Conservation (phyloP, 2,113 vertebrate genomes). For the Notarius lentiginosus region DNA sequence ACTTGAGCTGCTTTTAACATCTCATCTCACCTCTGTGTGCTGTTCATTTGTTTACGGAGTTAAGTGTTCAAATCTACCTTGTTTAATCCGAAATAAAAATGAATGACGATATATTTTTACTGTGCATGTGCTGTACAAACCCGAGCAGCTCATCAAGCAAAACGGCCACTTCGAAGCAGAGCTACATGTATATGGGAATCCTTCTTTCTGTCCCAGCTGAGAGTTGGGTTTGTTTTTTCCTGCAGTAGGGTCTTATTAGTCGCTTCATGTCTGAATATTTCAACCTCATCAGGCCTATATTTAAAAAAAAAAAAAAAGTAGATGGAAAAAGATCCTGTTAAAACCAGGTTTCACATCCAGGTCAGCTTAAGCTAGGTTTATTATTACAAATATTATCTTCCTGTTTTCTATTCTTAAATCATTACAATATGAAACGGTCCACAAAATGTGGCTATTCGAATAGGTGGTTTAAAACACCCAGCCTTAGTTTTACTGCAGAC, state of each 20-base stretch:
- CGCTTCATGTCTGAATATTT: neutral
- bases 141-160: neutral
- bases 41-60: neutral
- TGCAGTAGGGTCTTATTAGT: neutral
- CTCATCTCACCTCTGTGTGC: slow-evolving; percentile 19
- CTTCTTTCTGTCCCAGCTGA: neutral
- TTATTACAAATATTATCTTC: neutral
- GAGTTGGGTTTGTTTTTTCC: no score
- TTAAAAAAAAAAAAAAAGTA: neutral
- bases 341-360: neutral
- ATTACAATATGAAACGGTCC: neutral
- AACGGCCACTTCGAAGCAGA: neutral
- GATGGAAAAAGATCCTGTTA: neutral
- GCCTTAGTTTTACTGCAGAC: neutral
- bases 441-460: neutral
- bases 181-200: neutral
- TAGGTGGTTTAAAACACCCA: no score
- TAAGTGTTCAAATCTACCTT: neutral
- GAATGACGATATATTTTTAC: neutral
- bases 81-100: neutral
- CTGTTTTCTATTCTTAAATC: neutral
- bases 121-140: neutral
- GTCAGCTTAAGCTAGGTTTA: neutral
- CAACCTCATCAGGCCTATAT: neutral
- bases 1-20: slow-evolving; percentile 38